Percentiles rank a stretch among this genome's conserved stretches.
Evolutionary conservation across 1,140 invertebrate genomes (phyloP).

Genomic region (Halesus radiatus): DNA sequence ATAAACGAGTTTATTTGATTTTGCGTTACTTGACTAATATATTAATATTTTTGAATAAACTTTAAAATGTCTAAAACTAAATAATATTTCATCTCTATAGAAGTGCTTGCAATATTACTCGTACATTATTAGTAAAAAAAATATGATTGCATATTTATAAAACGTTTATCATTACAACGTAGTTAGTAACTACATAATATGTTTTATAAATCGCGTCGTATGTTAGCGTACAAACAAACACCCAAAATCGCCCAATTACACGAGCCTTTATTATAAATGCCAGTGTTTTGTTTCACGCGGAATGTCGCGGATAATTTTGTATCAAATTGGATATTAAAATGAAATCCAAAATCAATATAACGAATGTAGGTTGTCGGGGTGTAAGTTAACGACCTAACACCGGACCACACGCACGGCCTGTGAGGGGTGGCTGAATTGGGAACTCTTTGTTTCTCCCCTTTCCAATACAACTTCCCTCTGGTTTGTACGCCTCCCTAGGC

Average conservation of each 20-base stretch:
- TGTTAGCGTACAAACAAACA: not conserved
- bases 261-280: not conserved
- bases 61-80: no score
- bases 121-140: no score
- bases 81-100: no score
- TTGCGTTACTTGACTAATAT: no score
- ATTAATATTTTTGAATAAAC: no score
- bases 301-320: conserved; percentile 19
- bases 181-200: not conserved
- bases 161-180: not conserved
- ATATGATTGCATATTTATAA: no score
- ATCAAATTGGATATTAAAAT: not conserved
- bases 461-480: no score
- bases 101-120: no score
- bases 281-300: not conserved
- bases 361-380: conserved; percentile 34
- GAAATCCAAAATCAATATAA: conserved; percentile 22
- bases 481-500: no score
- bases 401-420: conserved; percentile 5
- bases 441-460: conserved; percentile 2
- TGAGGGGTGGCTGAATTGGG: not conserved
- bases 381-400: conserved; percentile 18
- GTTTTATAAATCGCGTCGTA: not conserved
- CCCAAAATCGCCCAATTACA: not conserved
- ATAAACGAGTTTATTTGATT: no score